A percentile compares a stretch with the other conserved stretches of the same genome.
These are phyloP conservation scores for Lycaena phlaeas DNA, from an alignment of 2,888 invertebrate species.

Conservation along the genomic window DNA sequence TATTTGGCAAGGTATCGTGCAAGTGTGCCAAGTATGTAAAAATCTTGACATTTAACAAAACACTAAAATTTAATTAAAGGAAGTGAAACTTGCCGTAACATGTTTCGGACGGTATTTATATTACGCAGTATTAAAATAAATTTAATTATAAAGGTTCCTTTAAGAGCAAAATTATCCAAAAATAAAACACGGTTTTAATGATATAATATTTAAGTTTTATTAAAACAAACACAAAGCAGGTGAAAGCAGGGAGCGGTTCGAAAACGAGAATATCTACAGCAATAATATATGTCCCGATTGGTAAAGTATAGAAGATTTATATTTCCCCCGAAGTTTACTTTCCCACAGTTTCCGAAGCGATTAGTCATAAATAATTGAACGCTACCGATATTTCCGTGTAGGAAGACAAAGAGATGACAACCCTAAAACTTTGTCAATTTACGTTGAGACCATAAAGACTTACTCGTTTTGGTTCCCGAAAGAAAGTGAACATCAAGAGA, in stretches of 20 bases:
- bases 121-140: no score
- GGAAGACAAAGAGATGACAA: conserved; percentile 59
- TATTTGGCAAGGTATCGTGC: no score
- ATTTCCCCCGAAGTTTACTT: conserved; percentile 34
- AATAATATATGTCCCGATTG: not conserved
- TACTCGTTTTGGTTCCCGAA: conserved; percentile 50
- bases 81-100: no score
- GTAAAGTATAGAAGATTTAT: conserved; percentile 16
- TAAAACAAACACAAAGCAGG: no score
- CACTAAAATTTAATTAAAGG: no score
- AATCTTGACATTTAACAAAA: not conserved
- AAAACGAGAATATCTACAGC: no score
- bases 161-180: no score
- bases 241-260: no score
- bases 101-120: no score
- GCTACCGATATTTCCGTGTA: conserved; percentile 53
- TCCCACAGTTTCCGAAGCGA: conserved; percentile 43
- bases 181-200: no score
- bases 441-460: conserved; percentile 56
- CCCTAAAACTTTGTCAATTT: conserved; percentile 64
- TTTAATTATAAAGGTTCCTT: no score
- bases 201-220: no score
- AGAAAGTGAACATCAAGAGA: conserved; percentile 60
- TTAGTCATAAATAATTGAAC: conserved; percentile 63
- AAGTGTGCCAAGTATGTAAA: conserved; percentile 13